These are phyloP conservation scores for Zoanthus sansibaricus DNA, from an alignment of 92 coral and sea anemone genomes.

Conservation along the genomic window DNA sequence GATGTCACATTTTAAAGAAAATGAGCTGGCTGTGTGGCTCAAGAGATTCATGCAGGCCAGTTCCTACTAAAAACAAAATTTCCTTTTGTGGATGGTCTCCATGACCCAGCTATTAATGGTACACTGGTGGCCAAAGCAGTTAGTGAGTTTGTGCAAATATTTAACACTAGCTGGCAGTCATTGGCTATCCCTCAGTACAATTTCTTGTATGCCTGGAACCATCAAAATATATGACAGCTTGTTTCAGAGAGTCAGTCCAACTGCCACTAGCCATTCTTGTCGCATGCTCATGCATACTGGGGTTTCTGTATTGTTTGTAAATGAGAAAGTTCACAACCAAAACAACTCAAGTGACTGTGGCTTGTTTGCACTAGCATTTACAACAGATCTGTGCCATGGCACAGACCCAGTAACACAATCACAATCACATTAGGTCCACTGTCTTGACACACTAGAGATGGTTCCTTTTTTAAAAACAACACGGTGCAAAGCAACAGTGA, in stretches of 20 bases:
- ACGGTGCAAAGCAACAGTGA: slow-evolving; percentile 49
- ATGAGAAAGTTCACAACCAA: slow-evolving; percentile 52
- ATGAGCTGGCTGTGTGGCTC: too few relatives aligned
- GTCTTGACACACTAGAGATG: slow-evolving; percentile 47
- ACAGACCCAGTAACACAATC: slow-evolving; percentile 60
- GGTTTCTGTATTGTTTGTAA: slow-evolving; percentile 48
- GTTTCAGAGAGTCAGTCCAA: slow-evolving; percentile 54
- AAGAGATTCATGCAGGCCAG: too few relatives aligned
- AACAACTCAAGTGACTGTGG: slow-evolving; percentile 46
- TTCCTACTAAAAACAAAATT: slow-evolving; percentile 49
- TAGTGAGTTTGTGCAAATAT: too few relatives aligned
- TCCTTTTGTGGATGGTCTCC: slow-evolving; percentile 60
- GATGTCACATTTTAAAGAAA: too few relatives aligned
- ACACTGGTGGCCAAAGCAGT: slow-evolving; percentile 38
- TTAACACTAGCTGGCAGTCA: slow-evolving; percentile 54
- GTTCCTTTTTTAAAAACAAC: slow-evolving; percentile 55
- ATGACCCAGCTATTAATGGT: slow-evolving; percentile 48
- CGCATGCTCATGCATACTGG: too few relatives aligned
- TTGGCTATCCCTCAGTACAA: slow-evolving; percentile 53
- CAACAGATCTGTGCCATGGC: too few relatives aligned
- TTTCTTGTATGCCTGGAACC: slow-evolving; percentile 49
- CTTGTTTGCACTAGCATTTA: slow-evolving; percentile 42
- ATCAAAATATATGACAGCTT: too few relatives aligned
- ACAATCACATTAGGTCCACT: slow-evolving; percentile 54
- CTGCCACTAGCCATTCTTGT: slow-evolving; percentile 66